phyloP scores from a whole-genome alignment of 2,113 vertebrate species.

The Erythrocercus mccallii region DNA sequence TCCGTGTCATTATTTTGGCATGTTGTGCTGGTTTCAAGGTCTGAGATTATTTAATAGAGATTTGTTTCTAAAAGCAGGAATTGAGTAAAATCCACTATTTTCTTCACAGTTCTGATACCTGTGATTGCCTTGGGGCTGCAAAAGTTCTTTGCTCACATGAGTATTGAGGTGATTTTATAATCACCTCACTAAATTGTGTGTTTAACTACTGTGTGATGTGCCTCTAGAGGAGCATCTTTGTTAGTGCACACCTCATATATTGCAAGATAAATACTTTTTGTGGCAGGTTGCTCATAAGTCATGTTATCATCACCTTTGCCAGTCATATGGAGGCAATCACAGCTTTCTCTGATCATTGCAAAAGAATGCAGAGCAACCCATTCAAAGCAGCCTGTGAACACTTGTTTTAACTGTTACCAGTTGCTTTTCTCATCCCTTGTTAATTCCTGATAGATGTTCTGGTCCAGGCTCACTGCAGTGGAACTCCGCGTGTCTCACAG shows the following conservation, averaged over 20 bases:
- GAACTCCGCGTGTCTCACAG: background rate
- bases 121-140: background rate
- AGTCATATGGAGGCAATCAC: slow-evolving; percentile 50
- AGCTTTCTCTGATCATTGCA: slow-evolving; percentile 20
- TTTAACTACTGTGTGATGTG: slow-evolving; percentile 4
- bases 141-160: background rate
- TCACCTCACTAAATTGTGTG: background rate
- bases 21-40: background rate
- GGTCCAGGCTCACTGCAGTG: background rate
- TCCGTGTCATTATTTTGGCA: background rate
- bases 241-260: background rate
- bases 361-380: background rate
- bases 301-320: slow-evolving; percentile 53
- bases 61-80: background rate
- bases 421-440: background rate
- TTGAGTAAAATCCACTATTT: background rate
- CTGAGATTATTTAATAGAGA: background rate
- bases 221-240: slow-evolving; percentile 36
- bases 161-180: background rate
- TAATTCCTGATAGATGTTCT: background rate
- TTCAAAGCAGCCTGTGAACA: background rate
- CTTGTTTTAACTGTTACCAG: background rate
- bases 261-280: background rate
- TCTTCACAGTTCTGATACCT: background rate
- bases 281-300: slow-evolving; percentile 41